Percentiles rank a stretch among this genome's conserved stretches.
Conservation (phyloP, 23 tunicate species). For the Diplosoma virens region DNA sequence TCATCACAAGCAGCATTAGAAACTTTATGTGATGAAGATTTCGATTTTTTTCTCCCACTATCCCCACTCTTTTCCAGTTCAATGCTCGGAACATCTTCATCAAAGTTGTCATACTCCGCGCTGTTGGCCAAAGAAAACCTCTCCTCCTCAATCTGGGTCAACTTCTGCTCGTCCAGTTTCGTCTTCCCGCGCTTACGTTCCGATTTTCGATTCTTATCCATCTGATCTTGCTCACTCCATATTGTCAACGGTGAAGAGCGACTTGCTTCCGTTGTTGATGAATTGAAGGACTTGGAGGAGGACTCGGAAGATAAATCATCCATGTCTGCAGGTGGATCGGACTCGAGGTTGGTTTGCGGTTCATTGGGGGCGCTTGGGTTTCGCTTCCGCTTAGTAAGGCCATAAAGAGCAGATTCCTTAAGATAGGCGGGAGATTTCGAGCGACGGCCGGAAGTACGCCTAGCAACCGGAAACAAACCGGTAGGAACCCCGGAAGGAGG, state of each 20-base stretch:
- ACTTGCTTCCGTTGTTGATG: slow-evolving; percentile 1
- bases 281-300: neutral
- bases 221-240: slow-evolving; percentile 15
- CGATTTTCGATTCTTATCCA: slow-evolving; percentile 4
- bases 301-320: slow-evolving; percentile 35
- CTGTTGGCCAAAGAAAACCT: no score
- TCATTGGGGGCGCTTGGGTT: slow-evolving; percentile 31
- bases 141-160: neutral
- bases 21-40: neutral
- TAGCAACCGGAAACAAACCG: slow-evolving; percentile 28
- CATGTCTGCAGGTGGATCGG: neutral
- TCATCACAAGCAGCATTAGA: slow-evolving; percentile 24
- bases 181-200: neutral
- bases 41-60: neutral
- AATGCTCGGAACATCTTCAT: slow-evolving; percentile 40
- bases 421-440: slow-evolving; percentile 86
- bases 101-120: slow-evolving; percentile 30
- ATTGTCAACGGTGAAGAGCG: slow-evolving; percentile 26
- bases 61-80: slow-evolving; percentile 21
- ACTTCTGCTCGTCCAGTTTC: neutral
- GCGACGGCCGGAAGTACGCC: slow-evolving; percentile 66
- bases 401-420: slow-evolving; percentile 43
- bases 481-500: slow-evolving; percentile 26
- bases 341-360: neutral
- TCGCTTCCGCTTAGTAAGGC: slow-evolving; percentile 44